A percentile compares a stretch with the other conserved stretches of the same genome.
Evolutionary conservation across 35 echinoderm and acorn worm species (phyloP).

Genomic region (Chiridota heheva): DNA sequence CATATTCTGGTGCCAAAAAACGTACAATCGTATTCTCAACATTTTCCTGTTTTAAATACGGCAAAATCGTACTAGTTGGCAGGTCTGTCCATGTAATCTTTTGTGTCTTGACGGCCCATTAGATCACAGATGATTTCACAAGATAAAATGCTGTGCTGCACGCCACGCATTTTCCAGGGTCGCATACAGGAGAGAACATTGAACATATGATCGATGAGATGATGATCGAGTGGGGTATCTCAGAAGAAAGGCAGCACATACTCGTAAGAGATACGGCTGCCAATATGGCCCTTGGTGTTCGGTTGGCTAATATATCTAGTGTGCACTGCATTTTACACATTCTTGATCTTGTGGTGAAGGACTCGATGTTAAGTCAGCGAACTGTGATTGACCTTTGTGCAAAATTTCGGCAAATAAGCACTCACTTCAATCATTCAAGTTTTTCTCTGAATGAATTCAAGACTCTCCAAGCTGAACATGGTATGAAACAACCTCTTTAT

Average conservation of each 20-base stretch:
- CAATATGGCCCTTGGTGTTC: constrained; percentile 3
- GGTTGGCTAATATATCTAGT: neutral
- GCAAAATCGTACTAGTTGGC: too few species aligned
- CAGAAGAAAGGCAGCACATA: neutral
- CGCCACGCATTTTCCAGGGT: constrained; percentile 12
- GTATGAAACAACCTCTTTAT: neutral
- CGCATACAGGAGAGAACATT: constrained; percentile 31
- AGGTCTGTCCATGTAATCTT: constrained; percentile 1
- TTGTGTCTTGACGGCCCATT: neutral
- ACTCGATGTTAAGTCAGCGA: neutral
- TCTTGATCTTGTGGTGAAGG: constrained; percentile 6
- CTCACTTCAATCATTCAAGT: constrained; percentile 22
- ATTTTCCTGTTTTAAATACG: too few species aligned
- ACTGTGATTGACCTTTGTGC: constrained; percentile 21
- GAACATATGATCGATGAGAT: constrained; percentile 13
- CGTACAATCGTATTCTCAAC: too few species aligned
- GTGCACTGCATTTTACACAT: constrained; percentile 13
- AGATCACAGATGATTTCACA: neutral
- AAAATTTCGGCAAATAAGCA: neutral
- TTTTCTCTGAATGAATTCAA: neutral
- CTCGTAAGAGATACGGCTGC: constrained; percentile 2
- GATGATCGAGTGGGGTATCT: constrained; percentile 14
- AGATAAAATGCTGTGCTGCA: constrained; percentile 4
- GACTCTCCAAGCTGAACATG: constrained; percentile 16
- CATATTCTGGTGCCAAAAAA: too few species aligned